Evolutionary conservation across 2,888 invertebrate genomes (phyloP).

Genomic region (Lampropteryx suffumata): DNA sequence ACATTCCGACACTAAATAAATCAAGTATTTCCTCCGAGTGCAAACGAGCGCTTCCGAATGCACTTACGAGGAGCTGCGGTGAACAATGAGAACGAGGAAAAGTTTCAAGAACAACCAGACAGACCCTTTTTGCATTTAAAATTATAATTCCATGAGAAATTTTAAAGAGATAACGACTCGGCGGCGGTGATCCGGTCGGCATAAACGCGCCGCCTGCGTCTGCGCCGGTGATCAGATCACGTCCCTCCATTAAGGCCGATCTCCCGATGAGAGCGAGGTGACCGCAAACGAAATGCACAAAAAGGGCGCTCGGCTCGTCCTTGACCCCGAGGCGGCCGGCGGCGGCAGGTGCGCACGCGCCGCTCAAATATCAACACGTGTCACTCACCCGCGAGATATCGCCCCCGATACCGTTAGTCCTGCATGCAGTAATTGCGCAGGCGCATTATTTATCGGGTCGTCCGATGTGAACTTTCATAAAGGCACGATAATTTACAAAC

Average conservation of each 20-base stretch:
- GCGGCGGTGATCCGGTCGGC: background rate
- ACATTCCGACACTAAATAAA: conserved; percentile 32
- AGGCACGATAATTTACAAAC: conserved; percentile 18
- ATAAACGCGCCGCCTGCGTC: conserved; percentile 6
- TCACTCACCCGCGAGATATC: conserved; percentile 58
- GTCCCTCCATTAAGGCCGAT: conserved; percentile 36
- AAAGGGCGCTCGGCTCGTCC: conserved; percentile 30
- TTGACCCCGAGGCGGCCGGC: conserved; percentile 41
- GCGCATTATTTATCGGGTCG: conserved; percentile 3
- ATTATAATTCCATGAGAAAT: background rate
- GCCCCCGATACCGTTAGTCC: conserved; percentile 37
- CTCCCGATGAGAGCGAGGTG: conserved; percentile 13
- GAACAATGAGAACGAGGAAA: conserved; percentile 8
- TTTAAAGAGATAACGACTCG: background rate
- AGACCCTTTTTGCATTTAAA: background rate
- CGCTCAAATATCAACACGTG: conserved; percentile 64
- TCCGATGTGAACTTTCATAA: conserved; percentile 13
- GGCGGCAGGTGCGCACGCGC: conserved; percentile 42
- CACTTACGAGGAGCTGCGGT: background rate
- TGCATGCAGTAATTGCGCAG: conserved; percentile 12
- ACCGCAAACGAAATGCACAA: conserved; percentile 28
- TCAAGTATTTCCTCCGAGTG: conserved; percentile 40
- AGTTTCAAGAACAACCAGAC: background rate
- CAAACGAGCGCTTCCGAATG: conserved; percentile 22
- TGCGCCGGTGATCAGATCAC: conserved; percentile 42